Percentiles rank a stretch among this genome's conserved stretches.
Evolutionary conservation across 2,797 vertebrate genomes (phyloP).

Genomic region (Orestias chungarensis): DNA sequence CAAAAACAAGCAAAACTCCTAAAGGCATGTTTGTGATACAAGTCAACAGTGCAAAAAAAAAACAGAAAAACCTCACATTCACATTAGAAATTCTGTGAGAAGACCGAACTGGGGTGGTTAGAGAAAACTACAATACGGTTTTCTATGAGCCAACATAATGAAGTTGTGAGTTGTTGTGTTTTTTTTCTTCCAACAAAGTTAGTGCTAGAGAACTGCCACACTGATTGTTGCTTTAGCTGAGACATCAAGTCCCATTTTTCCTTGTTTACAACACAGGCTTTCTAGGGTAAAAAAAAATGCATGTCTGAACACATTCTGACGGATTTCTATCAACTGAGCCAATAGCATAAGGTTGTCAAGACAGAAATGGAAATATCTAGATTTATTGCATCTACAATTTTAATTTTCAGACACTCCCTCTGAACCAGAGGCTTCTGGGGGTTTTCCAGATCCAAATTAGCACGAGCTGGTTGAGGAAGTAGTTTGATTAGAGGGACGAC

Average conservation of each 20-base stretch:
- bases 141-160: background rate
- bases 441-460: constrained; percentile 64
- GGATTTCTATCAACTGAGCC: background rate
- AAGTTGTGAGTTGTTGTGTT: background rate
- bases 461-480: constrained; percentile 65
- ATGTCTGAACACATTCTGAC: constrained; percentile 10
- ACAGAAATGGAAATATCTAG: constrained; percentile 11
- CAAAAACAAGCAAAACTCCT: constrained; percentile 10
- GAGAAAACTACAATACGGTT: background rate
- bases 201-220: background rate
- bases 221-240: background rate
- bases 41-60: background rate
- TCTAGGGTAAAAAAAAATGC: constrained; percentile 26
- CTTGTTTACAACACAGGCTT: constrained; percentile 21
- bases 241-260: constrained; percentile 3
- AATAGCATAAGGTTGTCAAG: background rate
- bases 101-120: background rate
- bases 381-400: constrained; percentile 42
- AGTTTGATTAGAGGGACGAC: constrained; percentile 49
- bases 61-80: background rate
- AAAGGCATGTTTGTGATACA: background rate
- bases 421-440: constrained; percentile 47
- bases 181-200: background rate
- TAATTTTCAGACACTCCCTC: constrained; percentile 55
- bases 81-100: constrained; percentile 1